Percentiles rank a stretch among this genome's conserved stretches.
Evolutionary conservation across 2,888 invertebrate species (phyloP).

Genomic region (Ephialtes manifestator): DNA sequence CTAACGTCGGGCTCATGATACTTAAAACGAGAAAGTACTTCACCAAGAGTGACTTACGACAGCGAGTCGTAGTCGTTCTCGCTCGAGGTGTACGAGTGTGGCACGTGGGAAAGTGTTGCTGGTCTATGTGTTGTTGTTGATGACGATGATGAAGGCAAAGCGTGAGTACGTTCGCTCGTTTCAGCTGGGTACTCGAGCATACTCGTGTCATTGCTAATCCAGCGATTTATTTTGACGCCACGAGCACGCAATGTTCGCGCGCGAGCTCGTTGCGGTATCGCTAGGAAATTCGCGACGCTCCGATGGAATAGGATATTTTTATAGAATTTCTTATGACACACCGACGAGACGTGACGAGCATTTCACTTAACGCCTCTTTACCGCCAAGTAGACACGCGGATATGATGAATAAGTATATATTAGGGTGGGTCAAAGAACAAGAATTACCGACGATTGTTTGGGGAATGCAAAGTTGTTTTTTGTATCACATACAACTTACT

Average conservation of each 20-base stretch:
- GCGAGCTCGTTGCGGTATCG: not conserved
- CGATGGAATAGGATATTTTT: conserved; percentile 57
- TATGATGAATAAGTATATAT: not conserved
- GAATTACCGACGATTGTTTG: no score
- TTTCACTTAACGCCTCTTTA: conserved; percentile 55
- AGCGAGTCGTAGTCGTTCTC: conserved; percentile 6
- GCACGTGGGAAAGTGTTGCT: conserved; percentile 51
- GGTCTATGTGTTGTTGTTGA: conserved; percentile 16
- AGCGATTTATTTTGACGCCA: conserved; percentile 48
- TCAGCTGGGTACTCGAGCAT: not conserved
- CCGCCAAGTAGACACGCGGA: conserved; percentile 25
- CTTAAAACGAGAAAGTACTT: conserved; percentile 41
- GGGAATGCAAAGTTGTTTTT: no score
- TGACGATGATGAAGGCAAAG: conserved; percentile 31
- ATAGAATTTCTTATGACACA: conserved; percentile 35
- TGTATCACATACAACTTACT: no score
- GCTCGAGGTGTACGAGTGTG: conserved; percentile 14
- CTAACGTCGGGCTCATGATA: conserved; percentile 11
- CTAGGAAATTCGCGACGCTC: conserved; percentile 51
- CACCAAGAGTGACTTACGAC: conserved; percentile 46
- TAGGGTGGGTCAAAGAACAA: no score
- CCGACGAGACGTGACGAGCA: conserved; percentile 48
- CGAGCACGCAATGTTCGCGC: conserved; percentile 34
- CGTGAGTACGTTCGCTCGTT: not conserved
- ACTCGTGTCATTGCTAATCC: conserved; percentile 36